Percentiles rank a stretch among this genome's conserved stretches.
phyloP scores from a whole-genome alignment of 1,140 invertebrate species.

The Agrypnia vestita region DNA sequence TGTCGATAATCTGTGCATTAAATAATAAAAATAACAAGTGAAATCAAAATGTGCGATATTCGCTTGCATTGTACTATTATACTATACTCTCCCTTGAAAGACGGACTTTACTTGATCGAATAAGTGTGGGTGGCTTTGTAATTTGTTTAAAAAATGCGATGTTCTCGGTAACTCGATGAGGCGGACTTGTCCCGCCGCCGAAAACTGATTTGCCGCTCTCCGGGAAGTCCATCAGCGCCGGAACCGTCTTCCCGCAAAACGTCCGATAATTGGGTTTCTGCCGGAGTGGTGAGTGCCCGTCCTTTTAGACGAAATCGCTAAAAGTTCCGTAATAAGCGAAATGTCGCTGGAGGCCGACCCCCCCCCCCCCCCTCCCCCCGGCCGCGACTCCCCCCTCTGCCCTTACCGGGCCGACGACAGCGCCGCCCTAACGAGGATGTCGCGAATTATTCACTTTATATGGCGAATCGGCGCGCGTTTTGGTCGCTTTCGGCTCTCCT shows the following conservation, averaged over 20 bases:
- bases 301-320: constrained; percentile 53
- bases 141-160: no score
- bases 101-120: no score
- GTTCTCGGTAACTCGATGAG: neutral
- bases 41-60: no score
- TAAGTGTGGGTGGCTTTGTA: no score
- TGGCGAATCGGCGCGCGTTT: constrained; percentile 34
- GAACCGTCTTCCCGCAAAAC: constrained; percentile 20
- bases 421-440: constrained; percentile 57
- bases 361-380: neutral
- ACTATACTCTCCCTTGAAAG: no score
- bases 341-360: constrained; percentile 15
- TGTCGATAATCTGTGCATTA: no score
- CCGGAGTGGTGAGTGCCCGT: constrained; percentile 21
- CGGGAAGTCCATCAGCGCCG: neutral
- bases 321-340: constrained; percentile 52
- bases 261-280: constrained; percentile 55
- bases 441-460: constrained; percentile 61
- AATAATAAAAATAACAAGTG: no score
- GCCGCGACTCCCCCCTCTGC: neutral
- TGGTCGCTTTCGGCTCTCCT: neutral
- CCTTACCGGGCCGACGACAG: neutral
- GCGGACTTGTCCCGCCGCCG: neutral
- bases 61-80: no score
- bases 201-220: constrained; percentile 9